Conservation (phyloP, 2,797 vertebrate species). For the Dipus sagitta region DNA sequence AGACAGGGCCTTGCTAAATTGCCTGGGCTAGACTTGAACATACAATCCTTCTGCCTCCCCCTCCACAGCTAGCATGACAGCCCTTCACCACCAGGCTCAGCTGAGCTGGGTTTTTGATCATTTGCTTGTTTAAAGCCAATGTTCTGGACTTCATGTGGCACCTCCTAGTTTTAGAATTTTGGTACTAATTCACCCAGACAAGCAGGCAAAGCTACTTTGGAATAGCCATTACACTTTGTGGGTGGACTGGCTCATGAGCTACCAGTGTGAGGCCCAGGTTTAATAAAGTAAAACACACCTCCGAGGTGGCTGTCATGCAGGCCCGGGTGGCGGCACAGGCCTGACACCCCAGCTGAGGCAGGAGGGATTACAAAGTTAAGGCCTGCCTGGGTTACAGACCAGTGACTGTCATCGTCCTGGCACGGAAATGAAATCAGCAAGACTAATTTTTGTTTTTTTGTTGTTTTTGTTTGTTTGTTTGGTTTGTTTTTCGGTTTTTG, state of each 20-base stretch:
- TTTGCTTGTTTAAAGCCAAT: not conserved
- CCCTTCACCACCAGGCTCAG: not conserved
- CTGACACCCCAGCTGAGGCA: not conserved
- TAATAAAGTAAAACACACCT: not conserved
- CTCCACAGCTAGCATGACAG: not conserved
- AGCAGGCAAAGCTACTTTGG: not conserved
- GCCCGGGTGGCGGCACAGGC: not conserved
- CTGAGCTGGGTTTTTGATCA: not conserved
- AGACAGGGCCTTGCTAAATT: not conserved
- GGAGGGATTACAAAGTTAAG: not conserved
- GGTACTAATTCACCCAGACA: not conserved
- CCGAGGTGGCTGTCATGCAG: not conserved
- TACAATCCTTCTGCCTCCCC: not conserved
- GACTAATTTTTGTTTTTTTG: not conserved
- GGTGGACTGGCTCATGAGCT: not conserved
- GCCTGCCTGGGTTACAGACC: not conserved
- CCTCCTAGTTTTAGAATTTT: not conserved
- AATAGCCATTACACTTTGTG: accelerated
- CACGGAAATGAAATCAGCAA: not conserved
- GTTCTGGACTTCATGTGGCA: not conserved
- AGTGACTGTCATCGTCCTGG: not conserved
- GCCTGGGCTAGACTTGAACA: not conserved
- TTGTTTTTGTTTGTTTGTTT: not conserved
- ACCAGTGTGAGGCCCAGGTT: not conserved
- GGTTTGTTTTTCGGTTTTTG: no score